These are phyloP conservation scores for Kryptolebias marmoratus DNA, from an alignment of 2,113 vertebrate species.

Conservation along the genomic window DNA sequence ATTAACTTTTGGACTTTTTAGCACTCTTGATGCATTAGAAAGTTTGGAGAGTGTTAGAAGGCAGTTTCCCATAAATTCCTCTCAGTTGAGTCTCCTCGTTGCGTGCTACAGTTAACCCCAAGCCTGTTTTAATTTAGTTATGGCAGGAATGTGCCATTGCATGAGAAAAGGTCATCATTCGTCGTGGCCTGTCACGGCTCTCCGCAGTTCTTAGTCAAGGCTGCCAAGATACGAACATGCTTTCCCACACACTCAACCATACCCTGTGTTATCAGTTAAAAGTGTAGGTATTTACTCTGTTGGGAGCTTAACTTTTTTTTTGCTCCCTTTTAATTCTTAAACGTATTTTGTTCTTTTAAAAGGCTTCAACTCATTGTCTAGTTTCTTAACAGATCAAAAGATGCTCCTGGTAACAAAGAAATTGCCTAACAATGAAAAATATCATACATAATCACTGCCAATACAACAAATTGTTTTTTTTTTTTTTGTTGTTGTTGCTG, in stretches of 20 bases:
- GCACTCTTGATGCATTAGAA: slow-evolving; percentile 8
- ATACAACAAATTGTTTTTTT: too few species aligned
- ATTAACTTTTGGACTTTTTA: slow-evolving; percentile 27
- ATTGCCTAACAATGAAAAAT: not conserved
- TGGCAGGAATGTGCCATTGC: slow-evolving; percentile 72
- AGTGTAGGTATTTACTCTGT: slow-evolving; percentile 29
- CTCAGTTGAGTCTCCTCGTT: slow-evolving; percentile 28
- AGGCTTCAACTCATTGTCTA: slow-evolving; percentile 10
- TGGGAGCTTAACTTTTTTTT: slow-evolving; percentile 20
- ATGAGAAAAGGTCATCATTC: slow-evolving; percentile 72
- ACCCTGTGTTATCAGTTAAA: slow-evolving; percentile 23
- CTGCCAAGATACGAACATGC: slow-evolving; percentile 34
- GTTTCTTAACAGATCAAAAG: slow-evolving; percentile 14
- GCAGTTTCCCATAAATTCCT: slow-evolving; percentile 40
- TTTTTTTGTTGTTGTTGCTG: too few species aligned
- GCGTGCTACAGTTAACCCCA: slow-evolving; percentile 61
- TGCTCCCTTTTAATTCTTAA: slow-evolving; percentile 7
- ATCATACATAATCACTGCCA: too few species aligned
- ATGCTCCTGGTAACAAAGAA: not conserved
- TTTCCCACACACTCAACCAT: slow-evolving; percentile 48
- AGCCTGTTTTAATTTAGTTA: slow-evolving; percentile 67
- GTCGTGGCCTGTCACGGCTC: slow-evolving; percentile 29
- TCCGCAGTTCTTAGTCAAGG: slow-evolving; percentile 42
- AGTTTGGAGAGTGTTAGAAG: slow-evolving; percentile 18
- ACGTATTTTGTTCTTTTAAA: slow-evolving; percentile 9